Base-by-base conservation (phyloP, 1,140 invertebrate species). In the Leptinotarsa texana region DNA sequence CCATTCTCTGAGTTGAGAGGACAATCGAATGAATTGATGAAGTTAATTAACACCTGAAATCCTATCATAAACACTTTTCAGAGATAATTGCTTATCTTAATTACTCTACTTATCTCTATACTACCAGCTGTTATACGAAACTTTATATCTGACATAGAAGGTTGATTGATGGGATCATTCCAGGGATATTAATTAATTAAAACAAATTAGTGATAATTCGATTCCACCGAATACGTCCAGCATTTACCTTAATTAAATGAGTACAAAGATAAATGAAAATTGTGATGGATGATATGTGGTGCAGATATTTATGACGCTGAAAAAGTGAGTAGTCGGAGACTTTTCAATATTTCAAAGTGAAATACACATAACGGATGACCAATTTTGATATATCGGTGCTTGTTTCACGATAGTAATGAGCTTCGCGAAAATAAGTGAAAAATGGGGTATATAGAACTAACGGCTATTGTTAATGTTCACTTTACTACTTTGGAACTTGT, bases 131-230 rank as follows among this genome's bases (percentile, higher is more conserved):
- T 57, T 57, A 57, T 57, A 57, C 51, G 17, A 57, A 57, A 57
- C 51, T 57, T 57, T 57, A 57, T 57, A 57, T 57, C 51, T 57
- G 51, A 57, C 51, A 57, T 57, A 15, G 51, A 8, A 57, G 5
- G 51, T 57, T 57, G 51, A 57, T 57, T 57, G 51, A 57, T 57
- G 51, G 51, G 51, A 57, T 57, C 51, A 57, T 57, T 57, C n/a
- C 51, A 4, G 15, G 51, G 51, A 57, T 57, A 57, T 57, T 57
- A 57, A 57, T 57, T 57, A 57, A 57, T 57, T 57, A 57, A 57
- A 57, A 57, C n/a, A 57, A 57, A 57, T 57, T 57, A 18, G 51
- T 57, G 51, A 57, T 57, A 57, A 57, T 57, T 57, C 6, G 51
- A 57, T 57, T 18, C 4, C n/a, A 57, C 51, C 6, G 15, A n/a